These are phyloP conservation scores for Stramonita haemastoma DNA, from an alignment of 2,888 invertebrate species.

Conservation along the genomic window DNA sequence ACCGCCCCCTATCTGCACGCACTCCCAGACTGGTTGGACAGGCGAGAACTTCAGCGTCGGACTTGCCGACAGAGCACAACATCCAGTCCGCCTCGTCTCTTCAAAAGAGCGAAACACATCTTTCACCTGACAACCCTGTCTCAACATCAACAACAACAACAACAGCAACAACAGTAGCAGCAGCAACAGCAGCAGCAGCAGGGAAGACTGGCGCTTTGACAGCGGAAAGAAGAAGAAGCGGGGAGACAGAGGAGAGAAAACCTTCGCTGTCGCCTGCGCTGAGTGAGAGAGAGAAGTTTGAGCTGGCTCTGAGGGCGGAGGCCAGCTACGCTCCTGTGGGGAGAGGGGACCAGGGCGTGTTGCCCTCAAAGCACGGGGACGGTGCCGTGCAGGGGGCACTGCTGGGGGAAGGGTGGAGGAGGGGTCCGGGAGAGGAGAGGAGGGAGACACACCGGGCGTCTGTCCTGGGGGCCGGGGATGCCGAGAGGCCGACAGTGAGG, in stretches of 20 bases:
- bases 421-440: background rate
- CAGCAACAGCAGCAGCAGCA: too few relatives aligned
- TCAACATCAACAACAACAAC: too few relatives aligned
- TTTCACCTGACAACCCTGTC: background rate
- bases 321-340: background rate
- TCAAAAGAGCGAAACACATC: background rate
- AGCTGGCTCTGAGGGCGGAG: slow-evolving; percentile 37
- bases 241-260: background rate
- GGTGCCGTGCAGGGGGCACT: background rate
- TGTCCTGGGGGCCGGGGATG: background rate
- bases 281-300: slow-evolving; percentile 46
- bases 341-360: background rate
- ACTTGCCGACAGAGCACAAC: background rate
- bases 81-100: background rate
- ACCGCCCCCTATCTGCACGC: slow-evolving; percentile 54
- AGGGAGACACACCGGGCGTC: background rate
- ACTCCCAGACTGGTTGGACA: slow-evolving; percentile 27
- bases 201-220: background rate
- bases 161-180: too few relatives aligned
- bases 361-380: background rate
- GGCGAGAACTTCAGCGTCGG: background rate
- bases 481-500: too few relatives aligned
- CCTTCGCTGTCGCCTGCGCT: background rate
- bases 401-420: background rate
- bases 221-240: background rate